Evolutionary conservation across 2,797 vertebrate species (phyloP), one percentile per base, ranked within the genome.

Genomic region (Poeciliopsis paucimaculata): DNA sequence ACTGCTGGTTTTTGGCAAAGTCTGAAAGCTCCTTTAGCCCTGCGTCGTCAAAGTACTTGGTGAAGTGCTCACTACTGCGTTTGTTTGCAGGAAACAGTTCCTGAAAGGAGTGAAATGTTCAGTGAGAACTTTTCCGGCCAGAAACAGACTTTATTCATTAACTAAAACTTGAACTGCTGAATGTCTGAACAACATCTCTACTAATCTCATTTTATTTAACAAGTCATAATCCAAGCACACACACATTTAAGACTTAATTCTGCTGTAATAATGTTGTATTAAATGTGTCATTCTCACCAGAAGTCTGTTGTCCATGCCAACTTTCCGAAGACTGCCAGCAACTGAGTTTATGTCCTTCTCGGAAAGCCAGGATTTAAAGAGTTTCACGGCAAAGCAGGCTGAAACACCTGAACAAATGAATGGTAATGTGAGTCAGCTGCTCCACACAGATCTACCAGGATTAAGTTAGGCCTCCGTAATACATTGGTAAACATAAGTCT

Each of bases 311-410:
- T 99, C 98, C 97, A 99, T 99, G 94, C 97, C 97, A 85, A 99
- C 98, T 94, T 98, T 99, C 57, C 97, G 95, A 84, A 98, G 97
- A 88, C 96, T 98, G 90, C 88, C 96, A 91, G 97, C 96, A 36
- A 99, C 97, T 10, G 98, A 98, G 89, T 96, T 97, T 90, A 99
- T 98, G 93, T 99, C 98, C 92, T 97, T 98, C 90, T 98, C 97
- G 72, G 97, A 97, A 92, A 99, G 97, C 98, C 98, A 99, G 4
- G 98, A 98, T 95, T 99, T 98, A 94, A 99, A 99, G 86, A 99
- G 96, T 94, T 99, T 99, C 82, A 99, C 97, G 88, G 98, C 97
- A 87, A 99, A 99, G 92, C 95, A 96, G 84, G 98, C 97, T 47
- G 98, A 99, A 86, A 99, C 98, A 90, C 98, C 98, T 99, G 91